Evolutionary conservation across 2,797 vertebrate species (phyloP), one percentile per base, ranked within the genome.

Genomic region (Nyctibius grandis): DNA sequence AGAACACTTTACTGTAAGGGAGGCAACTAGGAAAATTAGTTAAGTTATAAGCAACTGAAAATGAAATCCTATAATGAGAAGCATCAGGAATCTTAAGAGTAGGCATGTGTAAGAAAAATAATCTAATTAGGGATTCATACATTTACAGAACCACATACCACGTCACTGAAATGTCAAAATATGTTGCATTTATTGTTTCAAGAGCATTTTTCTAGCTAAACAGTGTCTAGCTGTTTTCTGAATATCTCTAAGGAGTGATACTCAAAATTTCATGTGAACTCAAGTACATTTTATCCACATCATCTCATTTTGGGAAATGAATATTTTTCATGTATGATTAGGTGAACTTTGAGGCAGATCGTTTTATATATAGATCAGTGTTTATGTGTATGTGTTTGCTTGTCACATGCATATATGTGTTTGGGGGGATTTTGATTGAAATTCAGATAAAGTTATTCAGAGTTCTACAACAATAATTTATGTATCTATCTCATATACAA

Each of bases 221-320:
- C 1, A 0, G 1, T 33, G 12, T 38, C 34, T 75, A 29, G 25
- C 36, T 21, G 2, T 1, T 73, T 84, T 69, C 34, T 29, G 7
- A 54, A 29, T 47, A 69, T 42, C 6, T 76, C 17, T 42, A 45
- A 28, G 9, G 26, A 87, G 6, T 28, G n/a, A 68, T 3, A 26
- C 12, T n/a, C 33, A 14, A 47, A 59, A 77, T 42, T 50, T 63
- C 10, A 14, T 51, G 5, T 44, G 33, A 86, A 57, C 13, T 69
- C 18, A 70, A 38, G 4, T 22, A 45, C 1, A 16, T 63, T 57
- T 87, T 44, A 23, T 59, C 22, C 2, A 45, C 54, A 63, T 33
- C 63, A 34, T 44, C 5, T n/a, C n/a, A 18, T 2, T 38, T 69
- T 45, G 17, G 9, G 6, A 72, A 88, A 56, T 38, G 11, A 59